These are phyloP conservation scores for Channa maculata DNA, from an alignment of 2,113 vertebrate genomes.

Conservation along the genomic window DNA sequence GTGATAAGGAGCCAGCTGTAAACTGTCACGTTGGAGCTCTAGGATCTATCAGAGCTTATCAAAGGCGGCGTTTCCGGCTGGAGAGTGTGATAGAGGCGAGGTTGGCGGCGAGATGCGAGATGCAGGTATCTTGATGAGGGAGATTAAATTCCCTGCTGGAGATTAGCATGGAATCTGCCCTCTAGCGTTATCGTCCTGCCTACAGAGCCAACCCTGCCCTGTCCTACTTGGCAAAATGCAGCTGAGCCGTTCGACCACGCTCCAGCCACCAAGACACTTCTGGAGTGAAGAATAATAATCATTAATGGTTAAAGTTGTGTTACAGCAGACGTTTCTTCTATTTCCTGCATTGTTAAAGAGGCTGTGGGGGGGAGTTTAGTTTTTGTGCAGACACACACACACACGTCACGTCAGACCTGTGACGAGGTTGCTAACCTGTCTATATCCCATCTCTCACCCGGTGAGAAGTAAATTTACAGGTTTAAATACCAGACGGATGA, in stretches of 20 bases:
- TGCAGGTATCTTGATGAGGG: constrained; percentile 72
- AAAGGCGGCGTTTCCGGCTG: constrained; percentile 48
- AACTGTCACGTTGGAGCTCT: constrained; percentile 45
- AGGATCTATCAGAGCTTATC: constrained; percentile 53
- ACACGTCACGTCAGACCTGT: no score
- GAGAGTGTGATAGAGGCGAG: constrained; percentile 46
- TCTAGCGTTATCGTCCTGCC: constrained; percentile 60
- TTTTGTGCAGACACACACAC: no score
- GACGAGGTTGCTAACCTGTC: no score
- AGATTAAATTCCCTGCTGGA: constrained; percentile 64
- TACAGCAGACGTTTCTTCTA: no score
- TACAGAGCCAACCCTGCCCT: constrained; percentile 62
- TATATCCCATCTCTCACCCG: no score
- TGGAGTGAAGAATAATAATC: not conserved
- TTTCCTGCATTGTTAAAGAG: no score
- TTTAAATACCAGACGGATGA: no score
- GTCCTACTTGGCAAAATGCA: constrained; percentile 59
- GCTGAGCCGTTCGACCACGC: not conserved
- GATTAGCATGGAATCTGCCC: constrained; percentile 76
- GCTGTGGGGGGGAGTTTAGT: no score
- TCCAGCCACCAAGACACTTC: constrained; percentile 10
- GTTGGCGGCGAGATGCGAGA: constrained; percentile 66
- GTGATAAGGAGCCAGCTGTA: constrained; percentile 61
- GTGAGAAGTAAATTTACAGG: no score
- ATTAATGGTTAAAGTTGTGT: no score